A percentile compares a stretch with the other conserved stretches of the same genome.
Conservation (phyloP, 2,113 vertebrate genomes). For the Nannobrachium achirus region DNA sequence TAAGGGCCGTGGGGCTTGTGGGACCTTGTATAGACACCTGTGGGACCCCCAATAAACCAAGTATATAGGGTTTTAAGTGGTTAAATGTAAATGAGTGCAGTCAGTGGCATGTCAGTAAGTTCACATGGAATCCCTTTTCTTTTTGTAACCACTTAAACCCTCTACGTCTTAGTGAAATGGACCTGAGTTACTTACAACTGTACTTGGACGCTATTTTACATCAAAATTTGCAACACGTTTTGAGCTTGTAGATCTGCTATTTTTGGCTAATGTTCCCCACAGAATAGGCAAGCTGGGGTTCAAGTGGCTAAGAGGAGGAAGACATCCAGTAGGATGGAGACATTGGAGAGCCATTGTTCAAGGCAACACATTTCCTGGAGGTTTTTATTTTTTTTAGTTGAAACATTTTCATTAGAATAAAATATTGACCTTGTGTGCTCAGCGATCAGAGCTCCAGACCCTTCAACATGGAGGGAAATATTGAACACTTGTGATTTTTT, state of each 20-base stretch:
- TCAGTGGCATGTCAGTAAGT: slow-evolving; percentile 31
- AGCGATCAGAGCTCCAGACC: slow-evolving; percentile 48
- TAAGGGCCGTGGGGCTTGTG: too few relatives aligned
- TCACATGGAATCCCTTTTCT: slow-evolving; percentile 6
- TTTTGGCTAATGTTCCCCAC: too few relatives aligned
- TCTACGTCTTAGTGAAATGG: too few relatives aligned
- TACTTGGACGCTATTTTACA: too few relatives aligned
- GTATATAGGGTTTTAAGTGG: too few relatives aligned
- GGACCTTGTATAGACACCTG: too few relatives aligned
- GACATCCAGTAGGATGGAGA: slow-evolving; percentile 9
- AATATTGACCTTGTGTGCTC: slow-evolving; percentile 41
- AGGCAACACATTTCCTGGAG: slow-evolving; percentile 5
- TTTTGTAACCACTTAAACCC: slow-evolving; percentile 27
- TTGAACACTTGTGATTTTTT: slow-evolving; percentile 35
- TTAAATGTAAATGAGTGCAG: slow-evolving; percentile 61
- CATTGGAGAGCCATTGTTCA: neutral
- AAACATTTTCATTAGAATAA: slow-evolving; percentile 40
- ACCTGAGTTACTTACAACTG: too few relatives aligned
- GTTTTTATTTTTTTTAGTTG: slow-evolving; percentile 30
- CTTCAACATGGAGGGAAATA: slow-evolving; percentile 51
- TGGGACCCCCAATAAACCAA: too few relatives aligned
- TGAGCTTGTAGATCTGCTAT: too few relatives aligned
- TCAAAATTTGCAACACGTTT: too few relatives aligned
- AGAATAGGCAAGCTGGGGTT: neutral
- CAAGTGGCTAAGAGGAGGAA: slow-evolving; percentile 21